These are phyloP conservation scores for Heliconius melpomene DNA, from an alignment of 1,140 invertebrate genomes.

Conservation along the genomic window DNA sequence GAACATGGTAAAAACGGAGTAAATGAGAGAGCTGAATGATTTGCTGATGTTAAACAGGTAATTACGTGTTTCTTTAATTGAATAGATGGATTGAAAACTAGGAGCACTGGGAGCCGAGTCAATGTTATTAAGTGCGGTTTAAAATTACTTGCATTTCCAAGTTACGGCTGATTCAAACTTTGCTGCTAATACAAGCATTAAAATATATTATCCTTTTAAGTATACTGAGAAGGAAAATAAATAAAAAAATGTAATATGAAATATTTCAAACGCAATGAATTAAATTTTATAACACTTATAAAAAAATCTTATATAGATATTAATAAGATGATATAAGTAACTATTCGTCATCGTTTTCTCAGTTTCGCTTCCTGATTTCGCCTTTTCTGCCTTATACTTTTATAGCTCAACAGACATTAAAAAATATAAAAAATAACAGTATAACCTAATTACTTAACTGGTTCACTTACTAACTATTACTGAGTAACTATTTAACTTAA, in stretches of 20 bases:
- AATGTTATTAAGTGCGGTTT: conserved; percentile 11
- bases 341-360: too few species aligned
- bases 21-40: conserved; percentile 20
- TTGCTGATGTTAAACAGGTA: conserved; percentile 30
- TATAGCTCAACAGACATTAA: background rate
- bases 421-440: background rate
- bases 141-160: background rate
- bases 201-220: too few species aligned
- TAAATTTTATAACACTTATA: too few species aligned
- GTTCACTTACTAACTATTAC: background rate
- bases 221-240: too few species aligned
- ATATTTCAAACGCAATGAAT: too few species aligned
- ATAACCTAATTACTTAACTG: background rate
- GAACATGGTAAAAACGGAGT: conserved; percentile 17
- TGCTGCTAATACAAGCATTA: background rate
- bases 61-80: conserved; percentile 44
- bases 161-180: background rate
- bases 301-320: too few species aligned
- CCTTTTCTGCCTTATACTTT: background rate
- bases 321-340: too few species aligned
- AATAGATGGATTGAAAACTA: conserved; percentile 44
- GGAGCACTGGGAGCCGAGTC: conserved; percentile 28
- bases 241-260: too few species aligned
- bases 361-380: too few species aligned
- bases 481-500: background rate